Conservation (phyloP, 2,888 invertebrate genomes). For the Drosophila cognata region DNA sequence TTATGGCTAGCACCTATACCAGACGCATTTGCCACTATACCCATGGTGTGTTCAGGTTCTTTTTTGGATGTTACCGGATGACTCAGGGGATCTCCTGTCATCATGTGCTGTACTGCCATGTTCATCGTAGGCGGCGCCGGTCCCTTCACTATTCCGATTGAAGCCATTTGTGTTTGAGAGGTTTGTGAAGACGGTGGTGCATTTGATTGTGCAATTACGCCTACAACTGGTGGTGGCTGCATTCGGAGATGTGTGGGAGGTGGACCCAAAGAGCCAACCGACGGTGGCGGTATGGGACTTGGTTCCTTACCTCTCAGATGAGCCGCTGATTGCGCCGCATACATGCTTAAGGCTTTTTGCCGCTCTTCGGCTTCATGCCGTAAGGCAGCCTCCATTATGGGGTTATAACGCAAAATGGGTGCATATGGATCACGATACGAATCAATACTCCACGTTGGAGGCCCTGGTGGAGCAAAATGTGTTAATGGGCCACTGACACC, state of each 20-base stretch:
- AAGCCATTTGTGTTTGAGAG: conserved; percentile 40
- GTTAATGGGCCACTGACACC: conserved; percentile 86
- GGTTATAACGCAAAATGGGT: conserved; percentile 91
- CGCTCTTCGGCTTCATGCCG: conserved; percentile 92
- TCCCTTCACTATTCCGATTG: conserved; percentile 48
- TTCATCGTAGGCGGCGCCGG: conserved; percentile 38
- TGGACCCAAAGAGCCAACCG: conserved; percentile 77
- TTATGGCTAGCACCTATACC: conserved; percentile 44
- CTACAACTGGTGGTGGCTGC: conserved; percentile 64
- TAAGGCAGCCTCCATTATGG: conserved; percentile 91
- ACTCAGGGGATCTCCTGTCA: conserved; percentile 72
- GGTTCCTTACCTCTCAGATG: conserved; percentile 85
- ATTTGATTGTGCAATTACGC: conserved; percentile 30
- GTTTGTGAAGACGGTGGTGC: conserved; percentile 31
- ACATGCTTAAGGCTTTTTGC: conserved; percentile 91
- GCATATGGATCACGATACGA: conserved; percentile 89
- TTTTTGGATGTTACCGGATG: conserved; percentile 67
- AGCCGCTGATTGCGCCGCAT: conserved; percentile 87
- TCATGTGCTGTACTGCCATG: conserved; percentile 78
- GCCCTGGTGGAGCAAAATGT: conserved; percentile 87
- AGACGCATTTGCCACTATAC: conserved; percentile 53
- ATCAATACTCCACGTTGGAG: conserved; percentile 87
- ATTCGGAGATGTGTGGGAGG: conserved; percentile 83
- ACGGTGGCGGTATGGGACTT: conserved; percentile 84
- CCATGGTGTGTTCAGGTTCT: conserved; percentile 63